phyloP scores from a whole-genome alignment of 2,797 vertebrate species.

The Harpagifer antarcticus region DNA sequence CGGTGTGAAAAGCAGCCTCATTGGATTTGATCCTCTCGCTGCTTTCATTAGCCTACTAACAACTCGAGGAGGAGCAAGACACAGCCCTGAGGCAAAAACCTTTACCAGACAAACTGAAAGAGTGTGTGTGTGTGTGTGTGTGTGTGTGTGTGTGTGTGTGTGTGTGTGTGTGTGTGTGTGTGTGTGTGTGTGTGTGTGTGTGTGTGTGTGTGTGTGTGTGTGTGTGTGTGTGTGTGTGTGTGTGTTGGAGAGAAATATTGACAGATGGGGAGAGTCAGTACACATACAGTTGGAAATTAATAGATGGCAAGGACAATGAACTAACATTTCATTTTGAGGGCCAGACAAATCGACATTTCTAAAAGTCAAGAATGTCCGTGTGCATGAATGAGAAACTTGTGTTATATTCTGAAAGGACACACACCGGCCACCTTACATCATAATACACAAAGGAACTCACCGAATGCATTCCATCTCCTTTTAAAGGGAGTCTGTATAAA shows the following conservation, averaged over 20 bases:
- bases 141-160: slow-evolving; percentile 1
- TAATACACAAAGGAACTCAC: neutral
- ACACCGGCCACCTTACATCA: neutral
- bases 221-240: slow-evolving; percentile 6
- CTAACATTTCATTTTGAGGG: slow-evolving; percentile 22
- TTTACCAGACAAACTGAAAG: slow-evolving; percentile 42
- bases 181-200: slow-evolving; percentile 14
- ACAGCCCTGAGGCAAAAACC: slow-evolving; percentile 56
- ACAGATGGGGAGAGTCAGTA: slow-evolving; percentile 15
- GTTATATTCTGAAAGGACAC: neutral
- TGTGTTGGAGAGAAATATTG: neutral
- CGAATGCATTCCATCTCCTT: neutral
- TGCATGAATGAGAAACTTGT: neutral
- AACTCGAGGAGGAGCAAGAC: slow-evolving; percentile 46
- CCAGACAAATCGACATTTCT: slow-evolving; percentile 19
- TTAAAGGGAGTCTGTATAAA: neutral
- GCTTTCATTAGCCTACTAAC: slow-evolving; percentile 69
- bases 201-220: slow-evolving; percentile 11
- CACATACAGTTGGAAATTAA: slow-evolving; percentile 13
- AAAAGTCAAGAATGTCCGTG: slow-evolving; percentile 6
- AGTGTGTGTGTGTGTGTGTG: slow-evolving; percentile 17
- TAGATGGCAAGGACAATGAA: slow-evolving; percentile 16
- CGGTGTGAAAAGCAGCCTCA: slow-evolving; percentile 58
- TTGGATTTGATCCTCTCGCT: slow-evolving; percentile 66
- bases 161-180: slow-evolving; percentile 18